Conservation (phyloP, 2,113 vertebrate species). For the Asarcornis scutulata region DNA sequence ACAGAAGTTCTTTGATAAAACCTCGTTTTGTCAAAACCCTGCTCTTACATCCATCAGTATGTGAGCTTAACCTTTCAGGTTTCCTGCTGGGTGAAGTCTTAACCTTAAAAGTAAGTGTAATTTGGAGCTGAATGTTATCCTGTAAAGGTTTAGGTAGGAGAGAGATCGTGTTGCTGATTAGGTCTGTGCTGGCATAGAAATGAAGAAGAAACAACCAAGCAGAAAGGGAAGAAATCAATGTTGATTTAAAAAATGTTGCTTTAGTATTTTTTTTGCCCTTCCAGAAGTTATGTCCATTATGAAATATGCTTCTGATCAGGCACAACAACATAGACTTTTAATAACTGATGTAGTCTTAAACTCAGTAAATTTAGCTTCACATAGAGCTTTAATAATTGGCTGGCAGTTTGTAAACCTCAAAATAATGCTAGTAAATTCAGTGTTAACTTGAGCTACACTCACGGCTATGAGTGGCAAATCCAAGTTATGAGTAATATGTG, state of each 20-base stretch:
- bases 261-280: neutral
- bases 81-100: neutral
- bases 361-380: neutral
- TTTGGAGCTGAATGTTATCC: neutral
- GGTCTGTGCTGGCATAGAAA: rapidly evolving
- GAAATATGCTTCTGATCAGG: rapidly evolving
- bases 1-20: neutral
- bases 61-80: neutral
- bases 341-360: neutral
- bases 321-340: neutral
- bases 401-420: neutral
- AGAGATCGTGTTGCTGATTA: neutral
- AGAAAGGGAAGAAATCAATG: neutral
- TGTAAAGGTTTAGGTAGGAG: neutral
- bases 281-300: rapidly evolving
- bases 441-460: neutral
- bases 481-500: neutral
- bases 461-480: neutral
- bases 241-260: neutral
- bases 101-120: neutral
- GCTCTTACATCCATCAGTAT: neutral
- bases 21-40: neutral
- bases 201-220: neutral
- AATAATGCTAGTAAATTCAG: neutral
- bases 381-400: neutral